Evolutionary conservation across 2,888 invertebrate species (phyloP).

Genomic region (Muscina levida): DNA sequence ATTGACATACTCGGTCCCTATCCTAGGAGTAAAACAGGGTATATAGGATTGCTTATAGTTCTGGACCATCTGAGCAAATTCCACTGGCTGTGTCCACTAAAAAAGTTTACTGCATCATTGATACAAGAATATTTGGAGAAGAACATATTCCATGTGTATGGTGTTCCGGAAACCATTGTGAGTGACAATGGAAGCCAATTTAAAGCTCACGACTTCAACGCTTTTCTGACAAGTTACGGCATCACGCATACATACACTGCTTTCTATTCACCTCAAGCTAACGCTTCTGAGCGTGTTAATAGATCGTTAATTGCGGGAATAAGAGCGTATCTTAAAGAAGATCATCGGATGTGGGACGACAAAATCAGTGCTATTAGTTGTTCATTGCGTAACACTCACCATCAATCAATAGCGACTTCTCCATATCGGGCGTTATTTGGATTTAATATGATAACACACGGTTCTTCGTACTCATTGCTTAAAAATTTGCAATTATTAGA

Average conservation of each 20-base stretch:
- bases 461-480: slow-evolving; percentile 13
- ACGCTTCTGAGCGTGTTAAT: too few relatives aligned
- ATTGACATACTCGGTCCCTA: slow-evolving; percentile 21
- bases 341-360: slow-evolving; percentile 30
- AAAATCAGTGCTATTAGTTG: slow-evolving; percentile 19
- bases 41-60: slow-evolving; percentile 1
- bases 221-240: neutral
- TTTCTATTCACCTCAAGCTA: neutral
- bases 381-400: slow-evolving; percentile 32
- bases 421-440: slow-evolving; percentile 40
- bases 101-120: neutral
- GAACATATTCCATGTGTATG: slow-evolving; percentile 16
- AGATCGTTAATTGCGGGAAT: too few relatives aligned
- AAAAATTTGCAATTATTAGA: slow-evolving; percentile 13
- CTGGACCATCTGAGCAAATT: slow-evolving; percentile 31
- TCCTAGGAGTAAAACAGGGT: slow-evolving; percentile 4
- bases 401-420: slow-evolving; percentile 41
- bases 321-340: slow-evolving; percentile 32
- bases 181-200: slow-evolving; percentile 4
- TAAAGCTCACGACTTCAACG: neutral
- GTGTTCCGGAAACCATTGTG: neutral
- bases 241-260: neutral
- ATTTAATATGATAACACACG: slow-evolving; percentile 39
- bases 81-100: slow-evolving; percentile 26
- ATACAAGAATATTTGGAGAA: slow-evolving; percentile 4